phyloP scores from a whole-genome alignment of 2,888 invertebrate species.

The Euplagia quadripunctaria region DNA sequence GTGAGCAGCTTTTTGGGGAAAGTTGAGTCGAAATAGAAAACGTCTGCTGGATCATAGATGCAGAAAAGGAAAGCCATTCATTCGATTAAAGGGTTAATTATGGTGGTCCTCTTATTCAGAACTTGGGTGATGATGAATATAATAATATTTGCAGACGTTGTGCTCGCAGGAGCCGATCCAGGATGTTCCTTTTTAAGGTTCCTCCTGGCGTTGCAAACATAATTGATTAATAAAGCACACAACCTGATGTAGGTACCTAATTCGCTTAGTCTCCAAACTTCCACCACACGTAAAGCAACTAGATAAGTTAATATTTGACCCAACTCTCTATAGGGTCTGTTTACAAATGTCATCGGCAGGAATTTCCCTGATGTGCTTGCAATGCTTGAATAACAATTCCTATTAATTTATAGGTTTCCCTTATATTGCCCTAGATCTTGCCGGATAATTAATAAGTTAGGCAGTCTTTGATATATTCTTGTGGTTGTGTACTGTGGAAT shows the following conservation, averaged over 20 bases:
- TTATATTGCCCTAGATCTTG: not conserved
- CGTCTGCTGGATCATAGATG: too few species aligned
- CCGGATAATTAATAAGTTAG: too few species aligned
- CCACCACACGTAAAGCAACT: slow-evolving; percentile 35
- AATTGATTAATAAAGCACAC: not conserved
- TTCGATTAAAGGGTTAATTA: too few species aligned
- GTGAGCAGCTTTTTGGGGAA: too few species aligned
- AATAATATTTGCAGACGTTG: too few species aligned
- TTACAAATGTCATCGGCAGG: slow-evolving; percentile 55
- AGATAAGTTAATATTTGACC: slow-evolving; percentile 58
- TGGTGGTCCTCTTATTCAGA: too few species aligned
- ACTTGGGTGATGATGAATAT: too few species aligned
- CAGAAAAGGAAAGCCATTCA: too few species aligned
- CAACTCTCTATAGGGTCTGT: slow-evolving; percentile 44
- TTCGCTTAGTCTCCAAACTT: slow-evolving; percentile 19
- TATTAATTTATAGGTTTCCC: slow-evolving; percentile 40
- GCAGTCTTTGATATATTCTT: not conserved
- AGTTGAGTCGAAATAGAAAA: too few species aligned
- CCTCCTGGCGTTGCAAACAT: not conserved
- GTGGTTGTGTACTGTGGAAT: not conserved
- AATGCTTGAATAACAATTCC: slow-evolving; percentile 35
- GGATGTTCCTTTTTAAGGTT: too few species aligned
- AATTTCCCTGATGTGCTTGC: slow-evolving; percentile 41
- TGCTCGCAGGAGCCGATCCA: too few species aligned
- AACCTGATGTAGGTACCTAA: not conserved